phyloP scores from a whole-genome alignment of 2,888 invertebrate genomes.

The Athripsodes cinereus region DNA sequence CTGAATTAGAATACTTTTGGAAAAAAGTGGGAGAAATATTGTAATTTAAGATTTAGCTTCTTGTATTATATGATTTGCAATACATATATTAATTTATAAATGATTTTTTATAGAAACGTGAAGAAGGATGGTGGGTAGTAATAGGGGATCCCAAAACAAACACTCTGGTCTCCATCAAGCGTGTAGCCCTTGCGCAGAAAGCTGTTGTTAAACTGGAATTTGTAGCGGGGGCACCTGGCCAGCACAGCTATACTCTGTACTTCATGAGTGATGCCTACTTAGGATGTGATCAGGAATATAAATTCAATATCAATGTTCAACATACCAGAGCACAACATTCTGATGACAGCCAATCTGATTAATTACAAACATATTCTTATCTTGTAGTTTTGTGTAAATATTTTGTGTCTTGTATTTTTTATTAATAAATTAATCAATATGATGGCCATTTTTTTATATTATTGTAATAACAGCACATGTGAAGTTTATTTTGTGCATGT shows the following conservation, averaged over 20 bases:
- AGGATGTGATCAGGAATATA: constrained; percentile 99
- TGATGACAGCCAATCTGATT: constrained; percentile 52
- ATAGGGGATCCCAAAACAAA: constrained; percentile 95
- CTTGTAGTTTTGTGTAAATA: background rate
- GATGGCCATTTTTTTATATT: too few relatives aligned
- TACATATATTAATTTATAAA: too few relatives aligned
- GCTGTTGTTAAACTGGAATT: constrained; percentile 87
- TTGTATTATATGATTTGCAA: too few relatives aligned
- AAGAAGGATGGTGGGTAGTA: constrained; percentile 97
- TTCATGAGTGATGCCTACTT: constrained; percentile 99
- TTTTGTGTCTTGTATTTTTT: too few relatives aligned
- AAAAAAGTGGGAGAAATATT: too few relatives aligned
- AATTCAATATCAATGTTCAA: constrained; percentile 78
- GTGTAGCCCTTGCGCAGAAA: constrained; percentile 88
- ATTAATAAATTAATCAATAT: too few relatives aligned
- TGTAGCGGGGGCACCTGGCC: constrained; percentile 83
- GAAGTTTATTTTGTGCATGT: too few relatives aligned
- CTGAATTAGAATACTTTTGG: too few relatives aligned
- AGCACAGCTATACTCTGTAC: constrained; percentile 89
- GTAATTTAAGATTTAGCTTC: too few relatives aligned
- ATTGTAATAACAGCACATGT: too few relatives aligned
- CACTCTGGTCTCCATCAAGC: constrained; percentile 92
- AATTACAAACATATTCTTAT: too few relatives aligned
- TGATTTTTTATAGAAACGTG: constrained; percentile 67
- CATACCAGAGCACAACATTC: constrained; percentile 52